Conservation (phyloP, 2,888 invertebrate species). For the Euplagia quadripunctaria region DNA sequence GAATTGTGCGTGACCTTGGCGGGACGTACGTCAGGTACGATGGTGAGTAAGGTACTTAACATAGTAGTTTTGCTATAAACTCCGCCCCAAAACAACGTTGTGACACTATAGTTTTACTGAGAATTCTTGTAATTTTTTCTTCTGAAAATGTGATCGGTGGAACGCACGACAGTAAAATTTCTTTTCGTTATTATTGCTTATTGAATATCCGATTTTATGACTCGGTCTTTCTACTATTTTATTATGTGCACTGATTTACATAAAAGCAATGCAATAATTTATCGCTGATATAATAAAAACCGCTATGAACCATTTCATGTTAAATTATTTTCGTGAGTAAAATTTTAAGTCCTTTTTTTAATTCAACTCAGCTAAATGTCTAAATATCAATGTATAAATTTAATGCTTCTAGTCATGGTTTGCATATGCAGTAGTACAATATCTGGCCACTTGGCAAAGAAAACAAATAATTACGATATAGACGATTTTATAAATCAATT, state of each 20-base stretch:
- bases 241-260: background rate
- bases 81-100: no score
- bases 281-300: background rate
- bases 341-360: background rate
- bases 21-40: no score
- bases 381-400: background rate
- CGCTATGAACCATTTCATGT: conserved; percentile 13
- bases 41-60: no score
- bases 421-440: conserved; percentile 27
- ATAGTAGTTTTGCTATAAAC: no score
- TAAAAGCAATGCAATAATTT: conserved; percentile 6
- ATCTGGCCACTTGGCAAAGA: background rate
- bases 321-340: conserved; percentile 10
- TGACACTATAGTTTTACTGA: no score
- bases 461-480: conserved; percentile 18
- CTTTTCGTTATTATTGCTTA: background rate
- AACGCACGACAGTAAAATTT: background rate
- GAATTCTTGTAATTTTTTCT: no score
- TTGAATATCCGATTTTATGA: background rate
- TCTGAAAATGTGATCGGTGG: no score
- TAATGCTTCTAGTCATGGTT: conserved; percentile 30
- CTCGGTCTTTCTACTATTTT: background rate
- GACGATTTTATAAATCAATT: conserved; percentile 37
- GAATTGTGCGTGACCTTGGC: no score
- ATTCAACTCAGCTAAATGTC: background rate